phyloP scores from a whole-genome alignment of 53 echinoderm and acorn worm species.

The Paracentrotus lividus region DNA sequence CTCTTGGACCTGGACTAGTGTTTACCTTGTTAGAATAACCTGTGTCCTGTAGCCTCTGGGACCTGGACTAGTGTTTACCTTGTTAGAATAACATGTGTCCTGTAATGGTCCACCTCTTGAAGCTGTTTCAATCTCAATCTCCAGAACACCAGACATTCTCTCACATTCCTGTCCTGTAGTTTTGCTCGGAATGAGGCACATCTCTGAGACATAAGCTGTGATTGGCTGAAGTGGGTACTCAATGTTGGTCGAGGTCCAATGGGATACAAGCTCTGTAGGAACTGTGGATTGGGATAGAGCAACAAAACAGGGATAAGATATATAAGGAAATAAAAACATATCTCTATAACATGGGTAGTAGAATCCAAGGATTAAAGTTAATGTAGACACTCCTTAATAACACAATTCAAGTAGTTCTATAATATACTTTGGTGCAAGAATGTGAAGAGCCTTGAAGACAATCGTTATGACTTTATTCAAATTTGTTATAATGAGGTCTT shows the following conservation, averaged over 20 bases:
- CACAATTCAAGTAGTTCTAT: no score
- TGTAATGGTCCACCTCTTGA: constrained; percentile 51
- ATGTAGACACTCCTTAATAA: no score
- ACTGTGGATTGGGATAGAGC: neutral
- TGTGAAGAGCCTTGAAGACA: no score
- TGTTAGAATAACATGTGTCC: neutral
- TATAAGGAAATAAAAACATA: no score
- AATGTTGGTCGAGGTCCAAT: constrained; percentile 31
- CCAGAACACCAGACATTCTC: constrained; percentile 83
- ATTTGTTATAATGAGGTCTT: no score
- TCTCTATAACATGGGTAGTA: no score
- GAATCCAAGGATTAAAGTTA: no score
- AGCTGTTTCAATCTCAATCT: constrained; percentile 72
- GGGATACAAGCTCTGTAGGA: constrained; percentile 54
- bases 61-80: constrained; percentile 20
- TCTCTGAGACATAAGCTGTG: constrained; percentile 43
- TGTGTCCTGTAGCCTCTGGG: no score
- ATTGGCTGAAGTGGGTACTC: constrained; percentile 53
- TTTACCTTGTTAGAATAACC: no score
- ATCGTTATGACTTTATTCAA: no score
- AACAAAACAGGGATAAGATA: no score
- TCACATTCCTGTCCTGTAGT: constrained; percentile 63
- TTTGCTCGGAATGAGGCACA: constrained; percentile 1
- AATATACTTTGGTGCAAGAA: no score
- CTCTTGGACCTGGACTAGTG: constrained; percentile 64